Base-by-base conservation (phyloP, 2,888 invertebrate genomes). In the Amphipyra tragopoginis region DNA sequence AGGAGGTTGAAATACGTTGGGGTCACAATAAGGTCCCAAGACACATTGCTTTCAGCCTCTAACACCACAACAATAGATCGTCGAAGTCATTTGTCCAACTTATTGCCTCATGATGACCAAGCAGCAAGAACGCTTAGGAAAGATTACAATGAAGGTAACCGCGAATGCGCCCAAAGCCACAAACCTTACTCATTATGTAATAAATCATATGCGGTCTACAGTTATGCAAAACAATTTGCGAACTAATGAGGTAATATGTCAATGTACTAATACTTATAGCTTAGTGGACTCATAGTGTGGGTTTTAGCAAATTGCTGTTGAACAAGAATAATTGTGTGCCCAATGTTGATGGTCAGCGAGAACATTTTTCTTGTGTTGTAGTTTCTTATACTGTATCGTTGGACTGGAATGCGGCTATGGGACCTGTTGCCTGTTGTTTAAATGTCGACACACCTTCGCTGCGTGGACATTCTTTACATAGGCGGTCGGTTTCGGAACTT, bases 191-290 rank as follows among this genome's bases (percentile, higher is more conserved):
- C 49, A 76, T 75, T 72, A 59, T 44, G 43, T 43, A 65, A 75
- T 62, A 58, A 62, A 75, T 76, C 59, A 78, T 50, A 50, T 11
- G 62, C 53, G 59, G 59, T 57, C 42, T 44, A 49, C 43, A 42
- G 52, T 75, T 64, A 65, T 54, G 65, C 66, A 65, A 72, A 69
- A 64, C 66, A 52, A 69, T 75, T 80, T 59, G 68, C 49, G 33
- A 51, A 72, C 63, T 65, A 77, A 80, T 80, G 66, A 78, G 56
- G 57, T 52, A 66, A 71, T 71, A 71, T 61, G 71, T 75, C 79
- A 70, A 39, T 63, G 72, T 65, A 44, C 39, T 57, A 33, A 53
- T 51, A 48, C 48, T 49, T 47, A n/a, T 42, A 36, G 51, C 14
- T 45, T 43, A 9, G 52, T 45, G n/a, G n/a, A n/a, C n/a, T 49